Evolutionary conservation across 2,888 invertebrate genomes (phyloP).

Genomic region (Phyllotreta cruciferae): DNA sequence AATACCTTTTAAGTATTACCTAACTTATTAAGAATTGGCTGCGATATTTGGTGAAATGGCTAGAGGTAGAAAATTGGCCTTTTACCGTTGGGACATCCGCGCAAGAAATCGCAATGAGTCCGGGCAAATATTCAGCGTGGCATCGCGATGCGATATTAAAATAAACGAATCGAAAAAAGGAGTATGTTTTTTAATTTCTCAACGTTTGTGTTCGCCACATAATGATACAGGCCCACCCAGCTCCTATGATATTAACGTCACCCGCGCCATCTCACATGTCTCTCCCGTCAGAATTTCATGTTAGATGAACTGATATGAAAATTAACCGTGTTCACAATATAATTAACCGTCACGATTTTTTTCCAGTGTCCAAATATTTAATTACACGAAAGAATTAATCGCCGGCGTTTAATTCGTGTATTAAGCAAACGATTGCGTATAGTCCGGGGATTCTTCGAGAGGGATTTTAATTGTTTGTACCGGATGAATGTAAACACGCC

Average conservation of each 20-base stretch:
- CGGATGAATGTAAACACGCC: no score
- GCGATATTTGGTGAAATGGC: no score
- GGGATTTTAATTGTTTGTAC: not conserved
- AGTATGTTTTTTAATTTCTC: not conserved
- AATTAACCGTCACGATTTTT: constrained; percentile 34
- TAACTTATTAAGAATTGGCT: no score
- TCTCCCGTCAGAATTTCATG: constrained; percentile 36
- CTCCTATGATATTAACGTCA: constrained; percentile 37
- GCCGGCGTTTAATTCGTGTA: constrained; percentile 21
- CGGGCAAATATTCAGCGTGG: no score
- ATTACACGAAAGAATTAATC: constrained; percentile 28
- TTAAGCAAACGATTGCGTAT: not conserved
- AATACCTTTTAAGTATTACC: no score
- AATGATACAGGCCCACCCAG: constrained; percentile 35
- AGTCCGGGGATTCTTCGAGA: not conserved
- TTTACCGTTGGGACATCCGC: no score
- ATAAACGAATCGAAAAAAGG: no score
- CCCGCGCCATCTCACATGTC: constrained; percentile 35
- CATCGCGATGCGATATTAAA: no score
- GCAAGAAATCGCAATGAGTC: no score
- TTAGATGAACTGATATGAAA: constrained; percentile 39
- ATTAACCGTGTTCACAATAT: constrained; percentile 33
- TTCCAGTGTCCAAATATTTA: constrained; percentile 33
- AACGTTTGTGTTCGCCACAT: constrained; percentile 14
- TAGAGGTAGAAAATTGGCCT: no score